phyloP scores from a whole-genome alignment of 1,140 invertebrate species.

The Drosophila kanapiae region DNA sequence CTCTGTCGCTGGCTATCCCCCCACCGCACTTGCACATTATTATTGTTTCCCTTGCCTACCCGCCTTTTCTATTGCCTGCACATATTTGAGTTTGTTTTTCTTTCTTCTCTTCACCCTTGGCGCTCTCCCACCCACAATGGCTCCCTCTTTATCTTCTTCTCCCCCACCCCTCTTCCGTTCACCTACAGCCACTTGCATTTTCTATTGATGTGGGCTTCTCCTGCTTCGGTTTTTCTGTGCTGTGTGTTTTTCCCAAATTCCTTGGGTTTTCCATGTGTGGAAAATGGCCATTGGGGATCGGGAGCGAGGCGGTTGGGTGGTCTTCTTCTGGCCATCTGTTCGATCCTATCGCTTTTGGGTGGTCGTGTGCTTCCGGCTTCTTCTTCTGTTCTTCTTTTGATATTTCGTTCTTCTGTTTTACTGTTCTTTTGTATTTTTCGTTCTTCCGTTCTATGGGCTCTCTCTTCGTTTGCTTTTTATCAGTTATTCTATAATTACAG shows the following conservation, averaged over 20 bases:
- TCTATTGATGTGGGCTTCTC: constrained; percentile 52
- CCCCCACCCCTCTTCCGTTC: neutral
- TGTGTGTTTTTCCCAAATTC: constrained; percentile 16
- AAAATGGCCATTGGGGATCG: constrained; percentile 16
- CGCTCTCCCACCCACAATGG: neutral
- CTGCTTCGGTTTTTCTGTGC: neutral
- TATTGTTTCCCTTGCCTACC: constrained; percentile 59
- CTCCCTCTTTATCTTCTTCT: neutral
- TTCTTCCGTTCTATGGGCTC: neutral
- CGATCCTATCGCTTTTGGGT: constrained; percentile 10
- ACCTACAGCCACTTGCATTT: constrained; percentile 59
- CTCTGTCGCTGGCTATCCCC: constrained; percentile 3
- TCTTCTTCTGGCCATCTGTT: constrained; percentile 27
- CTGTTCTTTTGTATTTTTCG: neutral
- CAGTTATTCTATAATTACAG: neutral
- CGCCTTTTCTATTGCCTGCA: constrained; percentile 24
- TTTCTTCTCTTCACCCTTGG: constrained; percentile 19
- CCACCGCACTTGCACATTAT: constrained; percentile 63
- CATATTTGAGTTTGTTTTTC: constrained; percentile 29
- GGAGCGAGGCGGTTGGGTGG: constrained; percentile 12
- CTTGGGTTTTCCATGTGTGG: constrained; percentile 34
- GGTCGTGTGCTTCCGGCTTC: constrained; percentile 6
- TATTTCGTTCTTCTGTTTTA: neutral
- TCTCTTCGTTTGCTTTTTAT: neutral
- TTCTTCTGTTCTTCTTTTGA: neutral